phyloP scores from a whole-genome alignment of 2,888 invertebrate genomes.

The Limnephilus rhombicus region DNA sequence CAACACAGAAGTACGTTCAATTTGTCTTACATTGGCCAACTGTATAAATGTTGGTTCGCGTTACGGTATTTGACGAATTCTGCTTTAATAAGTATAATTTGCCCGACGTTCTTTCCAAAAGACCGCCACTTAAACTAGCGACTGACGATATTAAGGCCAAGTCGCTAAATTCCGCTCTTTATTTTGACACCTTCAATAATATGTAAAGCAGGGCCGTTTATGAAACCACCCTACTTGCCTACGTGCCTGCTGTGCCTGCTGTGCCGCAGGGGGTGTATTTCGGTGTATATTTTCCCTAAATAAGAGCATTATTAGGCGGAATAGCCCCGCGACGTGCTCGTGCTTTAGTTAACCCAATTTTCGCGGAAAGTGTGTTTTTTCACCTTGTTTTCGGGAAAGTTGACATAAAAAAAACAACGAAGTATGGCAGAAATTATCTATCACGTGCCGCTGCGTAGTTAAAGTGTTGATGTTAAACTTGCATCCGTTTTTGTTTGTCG shows the following conservation, averaged over 20 bases:
- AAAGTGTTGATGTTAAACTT: background rate
- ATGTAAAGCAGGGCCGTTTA: background rate
- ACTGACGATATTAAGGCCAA: background rate
- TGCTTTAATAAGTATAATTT: background rate
- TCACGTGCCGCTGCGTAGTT: background rate
- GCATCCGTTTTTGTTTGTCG: background rate
- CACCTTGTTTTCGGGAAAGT: background rate
- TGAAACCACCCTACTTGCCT: background rate
- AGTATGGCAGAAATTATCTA: background rate
- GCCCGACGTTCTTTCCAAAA: background rate
- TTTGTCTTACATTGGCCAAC: background rate
- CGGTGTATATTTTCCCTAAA: background rate
- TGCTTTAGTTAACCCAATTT: background rate
- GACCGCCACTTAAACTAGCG: background rate
- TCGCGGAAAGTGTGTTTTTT: background rate
- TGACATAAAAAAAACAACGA: background rate
- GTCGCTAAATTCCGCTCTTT: background rate
- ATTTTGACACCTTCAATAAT: constrained; percentile 1
- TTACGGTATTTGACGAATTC: background rate
- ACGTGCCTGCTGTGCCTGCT: background rate
- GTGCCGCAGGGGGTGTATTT: background rate
- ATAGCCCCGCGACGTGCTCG: background rate
- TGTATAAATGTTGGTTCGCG: background rate
- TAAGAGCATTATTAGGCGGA: background rate
- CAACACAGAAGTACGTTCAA: background rate